Evolutionary conservation across 2,888 invertebrate genomes (phyloP).

Genomic region (Lottia gigantea): DNA sequence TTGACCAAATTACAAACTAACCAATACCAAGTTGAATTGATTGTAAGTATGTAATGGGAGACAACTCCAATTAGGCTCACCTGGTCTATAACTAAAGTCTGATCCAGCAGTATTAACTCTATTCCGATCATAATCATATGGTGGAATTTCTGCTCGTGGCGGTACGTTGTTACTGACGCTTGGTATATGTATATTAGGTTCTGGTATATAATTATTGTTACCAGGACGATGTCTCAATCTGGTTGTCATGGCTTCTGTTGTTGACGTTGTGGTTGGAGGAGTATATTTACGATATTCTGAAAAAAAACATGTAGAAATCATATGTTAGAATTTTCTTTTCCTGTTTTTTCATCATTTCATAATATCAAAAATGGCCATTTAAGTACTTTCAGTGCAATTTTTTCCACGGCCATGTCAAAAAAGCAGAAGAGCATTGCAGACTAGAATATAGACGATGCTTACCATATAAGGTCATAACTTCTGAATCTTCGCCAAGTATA

Average conservation of each 20-base stretch:
- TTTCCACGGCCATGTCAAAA: too few species aligned
- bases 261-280: slow-evolving; percentile 10
- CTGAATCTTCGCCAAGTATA: slow-evolving; percentile 45
- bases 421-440: too few species aligned
- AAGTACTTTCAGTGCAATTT: too few species aligned
- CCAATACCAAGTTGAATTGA: too few species aligned
- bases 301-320: neutral
- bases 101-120: too few species aligned
- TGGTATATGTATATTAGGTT: neutral
- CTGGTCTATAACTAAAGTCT: too few species aligned
- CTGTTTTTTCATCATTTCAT: too few species aligned
- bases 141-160: neutral
- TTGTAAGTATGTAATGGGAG: too few species aligned
- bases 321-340: too few species aligned
- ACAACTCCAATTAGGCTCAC: too few species aligned
- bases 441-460: slow-evolving; percentile 13
- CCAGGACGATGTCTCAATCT: slow-evolving; percentile 8
- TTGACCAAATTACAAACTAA: too few species aligned
- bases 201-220: neutral
- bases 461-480: slow-evolving; percentile 52
- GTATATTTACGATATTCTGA: slow-evolving; percentile 14
- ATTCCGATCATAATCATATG: neutral
- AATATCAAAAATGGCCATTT: too few species aligned
- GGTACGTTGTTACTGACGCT: slow-evolving; percentile 7
- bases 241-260: neutral